phyloP scores from a whole-genome alignment of 2,888 invertebrate genomes.

The Heliconius sara region DNA sequence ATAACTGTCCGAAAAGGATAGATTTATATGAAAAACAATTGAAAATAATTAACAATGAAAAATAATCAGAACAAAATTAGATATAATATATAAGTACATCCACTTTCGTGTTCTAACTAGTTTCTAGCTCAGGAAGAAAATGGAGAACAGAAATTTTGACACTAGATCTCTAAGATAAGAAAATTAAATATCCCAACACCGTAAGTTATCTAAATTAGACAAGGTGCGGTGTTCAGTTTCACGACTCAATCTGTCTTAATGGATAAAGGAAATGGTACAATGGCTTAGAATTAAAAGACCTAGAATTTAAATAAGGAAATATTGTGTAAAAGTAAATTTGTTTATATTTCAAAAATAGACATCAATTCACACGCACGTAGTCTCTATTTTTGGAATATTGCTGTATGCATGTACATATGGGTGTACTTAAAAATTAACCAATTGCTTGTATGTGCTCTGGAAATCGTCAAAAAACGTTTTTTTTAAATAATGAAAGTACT shows the following conservation, averaged over 20 bases:
- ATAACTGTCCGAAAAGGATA: too few species aligned
- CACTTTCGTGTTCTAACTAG: too few species aligned
- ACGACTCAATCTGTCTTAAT: neutral
- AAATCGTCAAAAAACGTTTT: neutral
- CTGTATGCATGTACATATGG: neutral
- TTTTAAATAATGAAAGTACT: neutral
- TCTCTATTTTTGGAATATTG: constrained; percentile 1
- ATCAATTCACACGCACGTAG: constrained; percentile 1
- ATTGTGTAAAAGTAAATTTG: constrained; percentile 12
- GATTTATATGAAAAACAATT: too few species aligned
- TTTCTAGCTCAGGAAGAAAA: too few species aligned
- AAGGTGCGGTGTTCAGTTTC: neutral
- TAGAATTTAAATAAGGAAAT: neutral
- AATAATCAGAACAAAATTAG: too few species aligned
- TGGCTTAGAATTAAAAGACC: neutral
- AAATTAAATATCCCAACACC: too few species aligned
- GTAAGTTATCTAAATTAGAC: neutral
- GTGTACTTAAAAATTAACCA: constrained; percentile 19
- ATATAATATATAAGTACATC: too few species aligned
- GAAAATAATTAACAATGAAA: too few species aligned
- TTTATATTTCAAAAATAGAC: constrained; percentile 27
- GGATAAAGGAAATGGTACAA: neutral
- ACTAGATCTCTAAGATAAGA: too few species aligned
- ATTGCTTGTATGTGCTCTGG: neutral
- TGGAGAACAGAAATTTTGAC: too few species aligned